phyloP scores from a whole-genome alignment of 2,888 invertebrate species.

The Andrena bicolor region DNA sequence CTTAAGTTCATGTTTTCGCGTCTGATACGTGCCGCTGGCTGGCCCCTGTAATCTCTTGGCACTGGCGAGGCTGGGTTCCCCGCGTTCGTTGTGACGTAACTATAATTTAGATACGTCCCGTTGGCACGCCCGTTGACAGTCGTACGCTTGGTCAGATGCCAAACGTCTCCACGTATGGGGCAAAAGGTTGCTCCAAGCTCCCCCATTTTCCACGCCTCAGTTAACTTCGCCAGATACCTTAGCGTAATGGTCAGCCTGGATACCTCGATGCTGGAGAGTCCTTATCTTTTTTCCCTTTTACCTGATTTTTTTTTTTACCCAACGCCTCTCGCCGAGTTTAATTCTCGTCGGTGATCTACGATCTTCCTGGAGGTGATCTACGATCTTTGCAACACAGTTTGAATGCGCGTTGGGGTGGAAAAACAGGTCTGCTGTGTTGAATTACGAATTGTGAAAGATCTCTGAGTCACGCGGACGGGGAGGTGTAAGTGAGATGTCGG shows the following conservation, averaged over 20 bases:
- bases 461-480: not conserved
- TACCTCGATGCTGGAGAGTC: conserved; percentile 22
- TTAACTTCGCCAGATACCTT: conserved; percentile 54
- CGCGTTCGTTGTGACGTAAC: conserved; percentile 74
- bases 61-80: conserved; percentile 60
- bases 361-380: conserved; percentile 19
- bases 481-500: not conserved
- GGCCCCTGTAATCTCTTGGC: conserved; percentile 72
- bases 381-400: conserved; percentile 3
- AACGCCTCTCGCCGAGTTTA: conserved; percentile 3
- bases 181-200: conserved; percentile 46
- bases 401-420: not conserved
- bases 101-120: conserved; percentile 79
- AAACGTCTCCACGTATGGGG: conserved; percentile 64
- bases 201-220: conserved; percentile 60
- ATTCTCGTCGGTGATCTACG: conserved; percentile 38
- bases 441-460: not conserved
- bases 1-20: conserved; percentile 44
- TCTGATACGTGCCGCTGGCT: conserved; percentile 16
- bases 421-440: not conserved
- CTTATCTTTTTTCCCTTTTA: conserved; percentile 2
- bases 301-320: not conserved
- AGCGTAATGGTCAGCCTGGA: conserved; percentile 34
- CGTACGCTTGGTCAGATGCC: conserved; percentile 72
- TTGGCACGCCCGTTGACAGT: conserved; percentile 76